Conservation (phyloP, 2,797 vertebrate species). For the Masticophis lateralis region DNA sequence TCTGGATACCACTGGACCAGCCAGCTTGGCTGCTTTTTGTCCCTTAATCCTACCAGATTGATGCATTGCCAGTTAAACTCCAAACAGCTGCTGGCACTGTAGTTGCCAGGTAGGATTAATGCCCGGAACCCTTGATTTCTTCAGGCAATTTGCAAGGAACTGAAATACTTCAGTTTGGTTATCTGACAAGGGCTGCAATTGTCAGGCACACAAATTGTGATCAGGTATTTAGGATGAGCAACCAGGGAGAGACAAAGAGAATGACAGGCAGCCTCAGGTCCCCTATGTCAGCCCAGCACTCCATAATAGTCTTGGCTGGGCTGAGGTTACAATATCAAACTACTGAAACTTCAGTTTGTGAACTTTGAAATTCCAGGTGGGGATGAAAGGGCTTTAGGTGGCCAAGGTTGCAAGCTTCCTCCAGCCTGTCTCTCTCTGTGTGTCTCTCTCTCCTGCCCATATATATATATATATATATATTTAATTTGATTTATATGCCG, state of each 20-base stretch:
- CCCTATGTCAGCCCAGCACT: not conserved
- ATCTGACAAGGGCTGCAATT: not conserved
- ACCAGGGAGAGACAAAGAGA: not conserved
- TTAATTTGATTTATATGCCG: too few relatives aligned
- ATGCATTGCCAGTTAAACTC: rapidly evolving
- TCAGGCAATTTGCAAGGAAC: not conserved
- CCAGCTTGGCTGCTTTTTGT: rapidly evolving
- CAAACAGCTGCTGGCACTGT: rapidly evolving
- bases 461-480: too few relatives aligned
- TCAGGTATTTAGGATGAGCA: not conserved
- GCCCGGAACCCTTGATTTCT: not conserved
- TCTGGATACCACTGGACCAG: rapidly evolving
- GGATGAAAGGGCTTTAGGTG: not conserved
- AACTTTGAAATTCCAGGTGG: not conserved
- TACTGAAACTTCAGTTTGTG: not conserved
- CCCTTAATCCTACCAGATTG: rapidly evolving
- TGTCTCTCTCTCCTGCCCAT: not conserved
- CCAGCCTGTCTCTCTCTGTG: not conserved
- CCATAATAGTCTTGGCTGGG: not conserved
- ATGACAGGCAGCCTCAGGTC: too few relatives aligned
- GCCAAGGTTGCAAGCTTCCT: not conserved
- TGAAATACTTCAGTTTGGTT: not conserved
- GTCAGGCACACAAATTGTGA: not conserved
- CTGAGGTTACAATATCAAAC: not conserved
- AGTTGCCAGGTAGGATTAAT: not conserved